Conservation (phyloP, 2,113 vertebrate species). For the Toxotes chatareus region DNA sequence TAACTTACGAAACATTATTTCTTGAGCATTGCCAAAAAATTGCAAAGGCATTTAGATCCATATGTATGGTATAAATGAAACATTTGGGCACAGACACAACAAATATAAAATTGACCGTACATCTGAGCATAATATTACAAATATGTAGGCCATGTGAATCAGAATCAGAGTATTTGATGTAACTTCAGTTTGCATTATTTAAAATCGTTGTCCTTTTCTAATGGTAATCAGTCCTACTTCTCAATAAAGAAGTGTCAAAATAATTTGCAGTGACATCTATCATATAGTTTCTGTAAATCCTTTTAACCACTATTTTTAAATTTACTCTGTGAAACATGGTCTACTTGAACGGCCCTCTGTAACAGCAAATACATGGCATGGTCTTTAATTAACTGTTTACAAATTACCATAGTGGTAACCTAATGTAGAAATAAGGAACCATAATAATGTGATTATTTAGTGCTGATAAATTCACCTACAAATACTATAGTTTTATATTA, state of each 20-base stretch:
- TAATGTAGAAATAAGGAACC: neutral
- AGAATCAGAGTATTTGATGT: neutral
- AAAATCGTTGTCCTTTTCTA: neutral
- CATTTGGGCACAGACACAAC: neutral
- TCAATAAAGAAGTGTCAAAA: neutral
- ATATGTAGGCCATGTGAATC: neutral
- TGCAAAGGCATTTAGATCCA: neutral
- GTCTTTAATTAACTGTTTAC: neutral
- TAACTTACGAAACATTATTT: neutral
- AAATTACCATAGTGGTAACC: constrained; percentile 1
- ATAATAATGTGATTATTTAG: constrained; percentile 34
- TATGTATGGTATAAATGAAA: neutral
- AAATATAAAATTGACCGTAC: neutral
- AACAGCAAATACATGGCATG: neutral
- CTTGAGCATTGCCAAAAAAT: no score
- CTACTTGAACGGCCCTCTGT: neutral
- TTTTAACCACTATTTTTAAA: neutral
- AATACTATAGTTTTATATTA: constrained; percentile 26
- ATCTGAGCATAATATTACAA: neutral
- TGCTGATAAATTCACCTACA: constrained; percentile 24
- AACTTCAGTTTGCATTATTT: neutral
- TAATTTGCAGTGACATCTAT: neutral
- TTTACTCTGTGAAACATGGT: neutral
- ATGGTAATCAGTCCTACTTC: no score
- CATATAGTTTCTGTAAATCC: neutral